phyloP scores from a whole-genome alignment of 2,113 vertebrate genomes.

The Chaetura pelagica region DNA sequence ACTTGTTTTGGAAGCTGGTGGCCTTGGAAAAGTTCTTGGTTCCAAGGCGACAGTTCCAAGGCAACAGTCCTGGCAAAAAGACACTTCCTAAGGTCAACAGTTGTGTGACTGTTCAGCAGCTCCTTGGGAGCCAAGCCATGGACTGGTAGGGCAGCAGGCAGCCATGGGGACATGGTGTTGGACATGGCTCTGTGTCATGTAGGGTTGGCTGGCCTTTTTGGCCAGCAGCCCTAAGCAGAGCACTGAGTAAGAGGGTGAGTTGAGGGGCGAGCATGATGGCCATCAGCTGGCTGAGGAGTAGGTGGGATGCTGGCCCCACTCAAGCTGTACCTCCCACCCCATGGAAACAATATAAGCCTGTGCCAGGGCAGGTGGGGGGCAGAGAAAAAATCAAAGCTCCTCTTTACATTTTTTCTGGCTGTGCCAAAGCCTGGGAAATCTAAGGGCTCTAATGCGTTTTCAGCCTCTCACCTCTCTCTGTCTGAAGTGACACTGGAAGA shows the following conservation, averaged over 20 bases:
- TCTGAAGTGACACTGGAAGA: not conserved
- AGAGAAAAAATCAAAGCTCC: not conserved
- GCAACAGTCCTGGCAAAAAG: not conserved
- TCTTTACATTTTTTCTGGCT: not conserved
- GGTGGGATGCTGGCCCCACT: not conserved
- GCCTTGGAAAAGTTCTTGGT: not conserved
- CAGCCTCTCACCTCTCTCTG: not conserved
- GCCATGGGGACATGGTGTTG: fast-evolving
- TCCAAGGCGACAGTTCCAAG: not conserved
- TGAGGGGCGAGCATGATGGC: fast-evolving
- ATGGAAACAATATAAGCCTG: not conserved
- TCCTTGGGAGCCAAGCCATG: not conserved
- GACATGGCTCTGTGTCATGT: fast-evolving
- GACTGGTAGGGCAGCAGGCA: not conserved
- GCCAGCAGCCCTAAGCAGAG: not conserved
- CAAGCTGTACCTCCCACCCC: not conserved
- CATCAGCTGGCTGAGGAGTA: fast-evolving
- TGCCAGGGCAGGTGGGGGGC: not conserved
- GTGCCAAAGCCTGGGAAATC: not conserved
- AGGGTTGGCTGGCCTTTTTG: not conserved
- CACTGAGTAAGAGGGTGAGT: fast-evolving
- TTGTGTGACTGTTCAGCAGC: fast-evolving
- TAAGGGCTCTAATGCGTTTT: not conserved
- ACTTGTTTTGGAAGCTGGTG: not conserved
- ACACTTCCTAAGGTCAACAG: not conserved